phyloP scores from a whole-genome alignment of 2,113 vertebrate species.

The Stegostoma tigrinum region DNA sequence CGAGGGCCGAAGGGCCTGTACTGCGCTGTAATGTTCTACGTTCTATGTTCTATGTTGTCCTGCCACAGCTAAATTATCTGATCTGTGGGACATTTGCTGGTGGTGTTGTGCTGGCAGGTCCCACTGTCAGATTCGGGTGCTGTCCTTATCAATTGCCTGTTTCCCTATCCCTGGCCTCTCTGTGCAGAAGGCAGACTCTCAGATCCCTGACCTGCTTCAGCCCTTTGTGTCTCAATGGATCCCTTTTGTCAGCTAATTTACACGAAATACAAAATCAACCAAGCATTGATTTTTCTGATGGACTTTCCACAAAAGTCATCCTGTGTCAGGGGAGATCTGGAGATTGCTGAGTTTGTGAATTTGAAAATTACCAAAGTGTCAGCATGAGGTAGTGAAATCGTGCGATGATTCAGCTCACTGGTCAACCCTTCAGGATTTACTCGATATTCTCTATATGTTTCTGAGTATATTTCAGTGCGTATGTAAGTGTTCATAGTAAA shows the following conservation, averaged over 20 bases:
- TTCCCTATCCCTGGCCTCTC: background rate
- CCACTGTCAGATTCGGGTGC: background rate
- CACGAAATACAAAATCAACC: constrained; percentile 28
- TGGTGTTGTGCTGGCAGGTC: background rate
- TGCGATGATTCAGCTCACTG: background rate
- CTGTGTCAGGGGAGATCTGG: constrained; percentile 20
- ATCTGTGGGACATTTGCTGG: background rate
- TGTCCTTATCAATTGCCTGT: background rate
- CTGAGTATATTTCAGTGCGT: background rate
- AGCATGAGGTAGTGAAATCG: background rate
- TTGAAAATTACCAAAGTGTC: constrained; percentile 16
- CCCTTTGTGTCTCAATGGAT: constrained; percentile 22
- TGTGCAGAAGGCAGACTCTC: background rate
- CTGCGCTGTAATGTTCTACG: no score
- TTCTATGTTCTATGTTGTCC: background rate
- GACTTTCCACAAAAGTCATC: background rate
- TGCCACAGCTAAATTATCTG: background rate
- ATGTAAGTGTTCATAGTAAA: background rate
- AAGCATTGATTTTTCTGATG: constrained; percentile 36
- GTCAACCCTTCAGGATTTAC: background rate
- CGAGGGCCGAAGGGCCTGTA: no score
- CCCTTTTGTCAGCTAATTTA: constrained; percentile 32
- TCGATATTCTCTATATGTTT: background rate
- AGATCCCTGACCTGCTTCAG: background rate
- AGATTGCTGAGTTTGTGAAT: constrained; percentile 33